phyloP scores from a whole-genome alignment of 2,113 vertebrate genomes.

The Dasyprocta punctata region DNA sequence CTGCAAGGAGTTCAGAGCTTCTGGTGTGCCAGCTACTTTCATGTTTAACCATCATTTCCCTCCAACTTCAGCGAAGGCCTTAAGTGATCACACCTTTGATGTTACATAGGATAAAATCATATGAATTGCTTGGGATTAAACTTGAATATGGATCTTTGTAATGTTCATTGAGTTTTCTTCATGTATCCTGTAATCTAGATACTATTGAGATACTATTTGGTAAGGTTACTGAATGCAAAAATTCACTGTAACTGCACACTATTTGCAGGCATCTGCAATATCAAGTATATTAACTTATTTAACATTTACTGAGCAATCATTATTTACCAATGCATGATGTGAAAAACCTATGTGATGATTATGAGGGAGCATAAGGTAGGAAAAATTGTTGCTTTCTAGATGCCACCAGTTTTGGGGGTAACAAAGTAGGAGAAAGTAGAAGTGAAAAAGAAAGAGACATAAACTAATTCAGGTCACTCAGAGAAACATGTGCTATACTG shows the following conservation, averaged over 20 bases:
- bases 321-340: neutral
- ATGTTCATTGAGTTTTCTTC: neutral
- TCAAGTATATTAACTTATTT: neutral
- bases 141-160: neutral
- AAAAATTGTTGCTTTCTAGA: conserved; percentile 2
- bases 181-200: neutral
- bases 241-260: neutral
- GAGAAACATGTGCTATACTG: neutral
- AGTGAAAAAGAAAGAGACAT: neutral
- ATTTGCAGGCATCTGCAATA: neutral
- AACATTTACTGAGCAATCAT: neutral
- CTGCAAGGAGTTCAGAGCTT: too few species aligned
- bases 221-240: neutral
- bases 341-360: neutral
- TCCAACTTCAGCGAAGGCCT: neutral
- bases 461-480: conserved; percentile 4
- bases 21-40: neutral
- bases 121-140: neutral
- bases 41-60: neutral
- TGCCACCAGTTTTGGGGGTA: neutral
- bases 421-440: neutral
- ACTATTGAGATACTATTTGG: neutral
- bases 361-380: neutral
- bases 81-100: neutral
- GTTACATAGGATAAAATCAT: neutral